phyloP scores from a whole-genome alignment of 2,888 invertebrate genomes.

The Dasysyrphus tricinctus region DNA sequence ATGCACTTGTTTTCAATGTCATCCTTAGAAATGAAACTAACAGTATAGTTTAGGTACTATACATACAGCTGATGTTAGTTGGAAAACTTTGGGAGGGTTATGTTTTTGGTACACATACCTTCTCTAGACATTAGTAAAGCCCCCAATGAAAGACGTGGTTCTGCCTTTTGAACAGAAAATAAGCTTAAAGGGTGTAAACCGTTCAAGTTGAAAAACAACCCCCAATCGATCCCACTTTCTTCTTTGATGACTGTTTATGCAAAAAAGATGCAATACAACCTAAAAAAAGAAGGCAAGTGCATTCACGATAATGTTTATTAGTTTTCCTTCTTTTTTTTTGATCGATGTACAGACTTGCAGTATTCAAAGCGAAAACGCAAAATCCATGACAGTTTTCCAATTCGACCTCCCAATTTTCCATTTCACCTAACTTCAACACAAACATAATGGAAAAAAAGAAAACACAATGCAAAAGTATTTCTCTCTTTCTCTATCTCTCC shows the following conservation, averaged over 20 bases:
- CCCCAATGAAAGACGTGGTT: background rate
- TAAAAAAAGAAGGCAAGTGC: background rate
- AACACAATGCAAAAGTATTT: slow-evolving; percentile 11
- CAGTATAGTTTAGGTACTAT: too few relatives aligned
- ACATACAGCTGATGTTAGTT: background rate
- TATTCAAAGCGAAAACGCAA: background rate
- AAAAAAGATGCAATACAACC: background rate
- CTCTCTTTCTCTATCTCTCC: background rate
- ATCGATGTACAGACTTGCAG: background rate
- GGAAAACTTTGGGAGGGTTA: too few relatives aligned
- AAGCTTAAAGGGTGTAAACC: background rate
- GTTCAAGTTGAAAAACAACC: slow-evolving; percentile 1
- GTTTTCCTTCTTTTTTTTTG: background rate
- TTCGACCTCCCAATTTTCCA: slow-evolving; percentile 11
- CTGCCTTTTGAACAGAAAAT: background rate
- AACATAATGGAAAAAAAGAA: background rate
- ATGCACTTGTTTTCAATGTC: slow-evolving; percentile 39
- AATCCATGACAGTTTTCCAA: slow-evolving; percentile 2
- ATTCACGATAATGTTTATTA: background rate
- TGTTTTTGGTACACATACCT: background rate
- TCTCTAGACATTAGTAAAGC: background rate
- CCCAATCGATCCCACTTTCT: background rate
- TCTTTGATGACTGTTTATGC: background rate
- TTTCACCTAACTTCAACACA: slow-evolving; percentile 15
- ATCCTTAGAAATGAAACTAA: slow-evolving; percentile 25